Percentiles rank a stretch among this genome's conserved stretches.
Evolutionary conservation across 2,797 vertebrate genomes (phyloP).

Genomic region (Myotis vivesi): DNA sequence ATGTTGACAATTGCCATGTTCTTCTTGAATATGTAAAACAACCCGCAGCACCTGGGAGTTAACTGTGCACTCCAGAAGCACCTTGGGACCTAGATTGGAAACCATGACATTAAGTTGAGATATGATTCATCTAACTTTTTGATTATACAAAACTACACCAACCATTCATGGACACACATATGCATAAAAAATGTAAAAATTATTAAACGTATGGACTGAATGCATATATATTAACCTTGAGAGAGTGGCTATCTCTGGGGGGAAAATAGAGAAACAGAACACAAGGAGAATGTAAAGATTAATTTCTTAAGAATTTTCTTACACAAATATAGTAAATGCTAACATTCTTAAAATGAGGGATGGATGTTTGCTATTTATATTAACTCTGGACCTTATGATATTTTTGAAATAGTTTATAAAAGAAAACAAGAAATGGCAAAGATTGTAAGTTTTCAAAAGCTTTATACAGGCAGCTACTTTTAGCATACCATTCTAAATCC

Average conservation of each 20-base stretch:
- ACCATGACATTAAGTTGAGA: background rate
- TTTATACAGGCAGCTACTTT: background rate
- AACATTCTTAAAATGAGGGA: background rate
- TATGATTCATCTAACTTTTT: background rate
- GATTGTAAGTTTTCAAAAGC: background rate
- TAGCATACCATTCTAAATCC: constrained; percentile 32
- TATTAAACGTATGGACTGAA: background rate
- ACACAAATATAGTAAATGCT: background rate
- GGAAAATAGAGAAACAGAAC: background rate
- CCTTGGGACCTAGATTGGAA: background rate
- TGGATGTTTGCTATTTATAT: constrained; percentile 13
- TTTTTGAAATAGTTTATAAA: constrained; percentile 14
- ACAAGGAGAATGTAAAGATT: background rate
- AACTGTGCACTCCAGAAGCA: background rate
- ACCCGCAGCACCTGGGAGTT: background rate
- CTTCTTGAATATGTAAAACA: background rate
- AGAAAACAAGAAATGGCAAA: constrained; percentile 36
- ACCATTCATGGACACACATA: background rate
- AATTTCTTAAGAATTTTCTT: background rate
- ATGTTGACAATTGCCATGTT: background rate
- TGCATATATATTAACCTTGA: background rate
- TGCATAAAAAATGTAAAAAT: background rate
- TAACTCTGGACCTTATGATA: background rate
- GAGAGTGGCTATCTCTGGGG: background rate
- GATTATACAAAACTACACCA: background rate